Evolutionary conservation across 2,888 invertebrate genomes (phyloP), one percentile per base, ranked within the genome.

Genomic region (Eupithecia dodoneata): DNA sequence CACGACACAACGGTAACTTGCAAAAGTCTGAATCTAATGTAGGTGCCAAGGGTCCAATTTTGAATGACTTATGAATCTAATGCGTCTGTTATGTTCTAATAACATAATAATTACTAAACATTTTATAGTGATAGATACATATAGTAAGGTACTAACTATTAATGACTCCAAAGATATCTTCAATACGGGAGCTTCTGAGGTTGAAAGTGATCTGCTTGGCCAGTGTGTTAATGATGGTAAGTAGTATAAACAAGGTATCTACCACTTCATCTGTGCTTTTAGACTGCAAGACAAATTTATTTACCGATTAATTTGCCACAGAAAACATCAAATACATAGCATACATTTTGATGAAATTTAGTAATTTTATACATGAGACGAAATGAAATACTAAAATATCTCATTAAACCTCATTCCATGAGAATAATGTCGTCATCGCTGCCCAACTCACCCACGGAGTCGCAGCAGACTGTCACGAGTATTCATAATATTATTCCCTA

Each of bases 171-270:
- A 94, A 83, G 52, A 94, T 84, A 9, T 83, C 81, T 55, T 91
- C 90, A 52, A 94, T 85, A n/a, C 93, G 90, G 10, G 72, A 66
- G 7, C 85, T 86, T 67, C 91, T 87, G 3, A 87, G 49, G 80
- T 92, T 92, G 79, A 93, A 92, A 0, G 91, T 85, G 0, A 86
- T 71, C 80, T 93, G 91, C 82, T 94, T 94, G 4, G 87, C 89
- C 55, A 93, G 78, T 0, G 90, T 84, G 82, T 89, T 92, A 47
- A 94, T 73, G 10, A 91, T 93, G 0, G 93, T 93, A 49, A 94
- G 84, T 73, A 93, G 83, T 30, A 94, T 90, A 78, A 92, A 93
- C 70, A 94, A 81, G 4, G 90, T 92, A 80, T 91, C 89, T 77
- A 93, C 89, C 74, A 93, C 84, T 73, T 87, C 83, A 6, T 91